Evolutionary conservation across 1,140 invertebrate genomes (phyloP), one percentile per base, ranked within the genome.

Genomic region (Drosophila bipectinata): DNA sequence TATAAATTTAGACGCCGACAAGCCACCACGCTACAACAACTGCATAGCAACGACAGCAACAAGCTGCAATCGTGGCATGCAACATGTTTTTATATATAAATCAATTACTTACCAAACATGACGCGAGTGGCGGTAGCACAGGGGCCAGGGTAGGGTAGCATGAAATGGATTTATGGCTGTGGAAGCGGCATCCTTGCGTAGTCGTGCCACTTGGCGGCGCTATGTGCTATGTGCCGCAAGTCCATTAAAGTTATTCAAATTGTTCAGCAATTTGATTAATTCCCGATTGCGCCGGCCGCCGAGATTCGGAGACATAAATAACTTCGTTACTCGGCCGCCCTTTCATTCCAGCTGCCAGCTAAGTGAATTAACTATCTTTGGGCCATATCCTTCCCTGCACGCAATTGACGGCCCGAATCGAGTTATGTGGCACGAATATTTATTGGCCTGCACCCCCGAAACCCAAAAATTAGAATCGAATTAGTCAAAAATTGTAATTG

Each of bases 41-140:
- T 44, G 32, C 54, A 55, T 14, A 34, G 60, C 41, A 62, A 54
- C 48, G 51, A 77, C 57, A 66, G 73, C 81, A 87, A 77, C 82
- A 81, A 82, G 69, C 74, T 87, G 73, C 74, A 77, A 68, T 78
- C 58, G 55, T 76, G 82, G 75, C 76, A 72, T 88, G 83, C 83
- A 87, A 88, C 83, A 87, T 87, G 83, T 88, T 88, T 85, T 87
- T 82, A 87, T 76, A 87, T 79, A 83, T 88, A 88, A 87, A 88
- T 87, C 83, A 87, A 87, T 87, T 87, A 87, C 83, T 77, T 88
- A 74, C 71, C 83, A 87, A 79, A 87, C 78, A 87, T 66, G 77
- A 72, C 69, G 66, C 68, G 54, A 48, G 44, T 56, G 49, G 54
- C 14, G 10, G 53, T 4, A 15, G 9, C 12, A n/a, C 21, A 24